A percentile compares a stretch with the other conserved stretches of the same genome.
Evolutionary conservation across 2,113 vertebrate genomes (phyloP).

Genomic region (Poeciliopsis occidentalis): DNA sequence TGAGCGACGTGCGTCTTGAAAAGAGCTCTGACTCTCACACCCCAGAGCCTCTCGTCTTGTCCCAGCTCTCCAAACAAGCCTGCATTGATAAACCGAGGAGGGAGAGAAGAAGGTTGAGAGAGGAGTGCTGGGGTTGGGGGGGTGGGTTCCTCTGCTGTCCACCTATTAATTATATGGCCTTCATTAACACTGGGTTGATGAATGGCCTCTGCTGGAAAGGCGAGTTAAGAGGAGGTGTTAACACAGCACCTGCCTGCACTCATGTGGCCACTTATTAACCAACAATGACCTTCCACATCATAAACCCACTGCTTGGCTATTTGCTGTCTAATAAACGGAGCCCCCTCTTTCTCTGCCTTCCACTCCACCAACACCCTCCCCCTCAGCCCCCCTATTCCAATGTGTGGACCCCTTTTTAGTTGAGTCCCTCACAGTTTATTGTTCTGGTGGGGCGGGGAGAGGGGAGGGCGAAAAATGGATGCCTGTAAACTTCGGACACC

Average conservation of each 20-base stretch:
- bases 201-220: constrained; percentile 77
- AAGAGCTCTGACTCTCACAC: constrained; percentile 38
- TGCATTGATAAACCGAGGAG: constrained; percentile 76
- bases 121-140: too few species aligned
- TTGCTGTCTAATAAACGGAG: constrained; percentile 84
- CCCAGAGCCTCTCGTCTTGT: constrained; percentile 56
- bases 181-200: constrained; percentile 82
- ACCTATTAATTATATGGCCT: constrained; percentile 81
- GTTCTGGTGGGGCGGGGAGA: constrained; percentile 61
- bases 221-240: constrained; percentile 84
- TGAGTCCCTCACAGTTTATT: constrained; percentile 77
- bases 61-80: constrained; percentile 78
- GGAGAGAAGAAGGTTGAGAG: constrained; percentile 5
- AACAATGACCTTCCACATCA: constrained; percentile 86
- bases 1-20: constrained; percentile 55
- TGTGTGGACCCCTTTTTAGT: constrained; percentile 60
- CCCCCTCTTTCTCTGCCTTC: constrained; percentile 51
- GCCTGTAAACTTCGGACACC: constrained; percentile 78
- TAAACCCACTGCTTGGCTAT: constrained; percentile 82
- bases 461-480: constrained; percentile 62
- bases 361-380: constrained; percentile 19
- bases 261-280: constrained; percentile 85
- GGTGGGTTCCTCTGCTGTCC: constrained; percentile 73
- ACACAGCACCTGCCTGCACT: constrained; percentile 85
- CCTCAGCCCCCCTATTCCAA: constrained; percentile 23